Evolutionary conservation across 2,113 vertebrate species (phyloP).

Genomic region (Panthera leo): DNA sequence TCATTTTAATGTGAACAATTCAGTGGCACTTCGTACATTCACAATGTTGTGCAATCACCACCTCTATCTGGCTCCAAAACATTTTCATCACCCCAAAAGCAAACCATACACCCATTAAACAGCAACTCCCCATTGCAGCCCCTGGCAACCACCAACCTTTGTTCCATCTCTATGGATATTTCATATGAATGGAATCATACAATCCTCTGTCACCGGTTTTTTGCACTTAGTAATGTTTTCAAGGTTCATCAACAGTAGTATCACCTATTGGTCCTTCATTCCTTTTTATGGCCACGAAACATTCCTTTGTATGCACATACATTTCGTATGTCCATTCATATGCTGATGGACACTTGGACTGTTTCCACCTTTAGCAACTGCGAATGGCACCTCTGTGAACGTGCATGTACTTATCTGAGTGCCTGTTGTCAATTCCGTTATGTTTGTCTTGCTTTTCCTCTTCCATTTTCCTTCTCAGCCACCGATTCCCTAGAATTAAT

Average conservation of each 20-base stretch:
- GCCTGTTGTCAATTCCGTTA: background rate
- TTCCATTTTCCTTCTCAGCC: background rate
- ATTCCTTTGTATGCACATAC: fast-evolving
- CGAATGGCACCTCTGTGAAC: background rate
- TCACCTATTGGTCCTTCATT: background rate
- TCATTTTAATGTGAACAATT: background rate
- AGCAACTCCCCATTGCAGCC: background rate
- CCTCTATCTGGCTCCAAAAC: background rate
- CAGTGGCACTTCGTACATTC: background rate
- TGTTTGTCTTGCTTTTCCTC: background rate
- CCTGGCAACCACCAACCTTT: background rate
- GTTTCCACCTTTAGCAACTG: background rate
- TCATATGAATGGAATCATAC: background rate
- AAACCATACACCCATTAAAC: background rate
- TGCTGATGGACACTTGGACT: background rate
- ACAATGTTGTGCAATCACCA: background rate
- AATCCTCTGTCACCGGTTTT: background rate
- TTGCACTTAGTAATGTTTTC: background rate
- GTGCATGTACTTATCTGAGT: background rate
- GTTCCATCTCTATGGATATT: background rate
- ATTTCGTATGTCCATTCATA: background rate
- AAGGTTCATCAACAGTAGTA: background rate
- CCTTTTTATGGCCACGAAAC: background rate
- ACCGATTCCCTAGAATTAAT: background rate
- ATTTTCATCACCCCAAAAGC: background rate